phyloP scores from a whole-genome alignment of 1,140 invertebrate species.

The Tetramorium parvispinum region DNA sequence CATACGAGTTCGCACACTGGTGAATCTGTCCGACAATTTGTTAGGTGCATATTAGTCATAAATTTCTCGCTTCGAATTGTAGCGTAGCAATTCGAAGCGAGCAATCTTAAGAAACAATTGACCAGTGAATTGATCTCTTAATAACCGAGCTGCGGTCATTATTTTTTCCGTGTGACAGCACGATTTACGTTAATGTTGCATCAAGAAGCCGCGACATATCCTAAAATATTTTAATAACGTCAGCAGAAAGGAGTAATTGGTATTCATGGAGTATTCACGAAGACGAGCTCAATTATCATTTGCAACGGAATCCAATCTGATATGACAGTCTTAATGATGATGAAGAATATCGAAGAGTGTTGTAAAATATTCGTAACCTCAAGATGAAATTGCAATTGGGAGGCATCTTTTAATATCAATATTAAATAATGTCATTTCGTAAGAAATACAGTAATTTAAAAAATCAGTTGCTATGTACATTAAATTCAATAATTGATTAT shows the following conservation, averaged over 20 bases:
- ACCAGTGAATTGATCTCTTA: neutral
- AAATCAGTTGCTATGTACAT: neutral
- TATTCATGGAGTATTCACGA: neutral
- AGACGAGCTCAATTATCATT: constrained; percentile 36
- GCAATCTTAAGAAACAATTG: constrained; percentile 52
- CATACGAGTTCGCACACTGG: neutral
- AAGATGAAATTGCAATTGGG: constrained; percentile 15
- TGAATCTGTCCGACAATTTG: neutral
- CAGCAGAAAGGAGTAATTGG: constrained; percentile 12
- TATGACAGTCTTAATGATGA: constrained; percentile 5
- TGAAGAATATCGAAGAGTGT: neutral
- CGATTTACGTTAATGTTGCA: constrained; percentile 67
- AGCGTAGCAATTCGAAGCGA: neutral
- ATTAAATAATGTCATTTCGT: constrained; percentile 5
- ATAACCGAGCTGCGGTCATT: constrained; percentile 24
- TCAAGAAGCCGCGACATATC: constrained; percentile 61
- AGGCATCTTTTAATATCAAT: neutral
- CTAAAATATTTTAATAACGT: constrained; percentile 44
- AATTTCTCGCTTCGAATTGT: neutral
- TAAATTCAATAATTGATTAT: neutral
- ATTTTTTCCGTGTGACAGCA: constrained; percentile 32
- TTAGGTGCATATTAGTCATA: constrained; percentile 7
- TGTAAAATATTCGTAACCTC: constrained; percentile 12
- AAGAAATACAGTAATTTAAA: neutral
- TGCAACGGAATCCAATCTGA: constrained; percentile 14